Percentiles rank a stretch among this genome's conserved stretches.
Conservation (phyloP, 2,113 vertebrate species). For the Polyodon spathula region DNA sequence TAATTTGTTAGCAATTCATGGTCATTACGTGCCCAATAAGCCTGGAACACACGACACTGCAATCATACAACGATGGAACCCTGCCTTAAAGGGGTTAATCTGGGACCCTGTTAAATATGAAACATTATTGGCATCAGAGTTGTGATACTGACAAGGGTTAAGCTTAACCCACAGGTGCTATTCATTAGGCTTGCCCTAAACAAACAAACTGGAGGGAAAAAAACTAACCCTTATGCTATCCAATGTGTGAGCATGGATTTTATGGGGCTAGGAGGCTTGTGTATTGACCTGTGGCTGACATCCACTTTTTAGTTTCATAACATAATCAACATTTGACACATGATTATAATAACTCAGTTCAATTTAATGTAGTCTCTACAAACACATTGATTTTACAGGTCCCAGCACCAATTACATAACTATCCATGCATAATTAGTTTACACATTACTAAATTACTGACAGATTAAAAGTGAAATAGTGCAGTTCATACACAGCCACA, state of each 20-base stretch:
- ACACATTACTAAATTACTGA: slow-evolving; percentile 99
- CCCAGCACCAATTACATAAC: slow-evolving; percentile 94
- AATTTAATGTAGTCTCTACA: slow-evolving; percentile 78
- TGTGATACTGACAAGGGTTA: slow-evolving; percentile 18
- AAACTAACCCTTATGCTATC: slow-evolving; percentile 16
- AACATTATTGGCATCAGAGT: slow-evolving; percentile 29
- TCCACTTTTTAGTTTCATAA: slow-evolving; percentile 73
- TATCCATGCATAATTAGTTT: slow-evolving; percentile 99
- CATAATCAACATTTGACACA: slow-evolving; percentile 73
- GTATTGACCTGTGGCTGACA: slow-evolving; percentile 58
- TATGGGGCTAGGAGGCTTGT: slow-evolving; percentile 41
- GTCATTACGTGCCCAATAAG: too few species aligned
- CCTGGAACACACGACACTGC: too few species aligned
- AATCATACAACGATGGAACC: slow-evolving; percentile 21
- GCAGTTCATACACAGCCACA: slow-evolving; percentile 87
- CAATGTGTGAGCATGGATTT: slow-evolving; percentile 50
- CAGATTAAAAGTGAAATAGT: slow-evolving; percentile 99
- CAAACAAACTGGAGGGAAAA: slow-evolving; percentile 7
- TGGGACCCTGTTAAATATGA: slow-evolving; percentile 25
- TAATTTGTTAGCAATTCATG: too few species aligned
- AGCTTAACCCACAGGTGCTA: slow-evolving; percentile 11
- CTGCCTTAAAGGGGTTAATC: slow-evolving; percentile 28
- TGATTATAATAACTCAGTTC: slow-evolving; percentile 75
- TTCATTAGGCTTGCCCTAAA: slow-evolving; percentile 14
- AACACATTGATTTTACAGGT: slow-evolving; percentile 97